Conservation (phyloP, 2,888 invertebrate genomes). For the Nasonia oneida region DNA sequence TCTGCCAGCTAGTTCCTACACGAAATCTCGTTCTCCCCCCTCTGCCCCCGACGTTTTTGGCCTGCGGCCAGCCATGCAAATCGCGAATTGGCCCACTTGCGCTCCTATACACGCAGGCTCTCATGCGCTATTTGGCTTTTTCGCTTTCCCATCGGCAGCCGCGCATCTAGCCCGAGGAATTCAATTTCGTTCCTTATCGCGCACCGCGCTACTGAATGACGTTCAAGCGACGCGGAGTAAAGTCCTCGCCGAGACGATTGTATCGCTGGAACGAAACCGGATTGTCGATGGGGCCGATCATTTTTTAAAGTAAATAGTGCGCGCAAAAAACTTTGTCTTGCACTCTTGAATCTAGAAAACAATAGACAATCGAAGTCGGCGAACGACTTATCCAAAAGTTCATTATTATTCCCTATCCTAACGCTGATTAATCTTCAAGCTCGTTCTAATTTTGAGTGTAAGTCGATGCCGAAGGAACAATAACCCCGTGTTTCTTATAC, state of each 20-base stretch:
- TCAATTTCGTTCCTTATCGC: constrained; percentile 3
- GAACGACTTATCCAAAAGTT: constrained; percentile 49
- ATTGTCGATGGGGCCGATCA: too few species aligned
- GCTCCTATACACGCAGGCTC: constrained; percentile 57
- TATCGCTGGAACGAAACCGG: too few species aligned
- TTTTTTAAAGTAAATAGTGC: too few species aligned
- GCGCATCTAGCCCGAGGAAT: neutral
- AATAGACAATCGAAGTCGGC: constrained; percentile 33
- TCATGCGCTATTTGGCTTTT: constrained; percentile 2
- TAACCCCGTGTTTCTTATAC: constrained; percentile 12
- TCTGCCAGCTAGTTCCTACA: constrained; percentile 51
- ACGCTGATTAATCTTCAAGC: constrained; percentile 53
- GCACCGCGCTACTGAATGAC: neutral
- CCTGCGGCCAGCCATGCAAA: constrained; percentile 57
- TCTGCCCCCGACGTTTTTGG: constrained; percentile 58
- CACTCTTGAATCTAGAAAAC: constrained; percentile 42
- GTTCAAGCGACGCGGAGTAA: neutral
- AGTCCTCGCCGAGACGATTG: neutral
- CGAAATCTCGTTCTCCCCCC: constrained; percentile 44
- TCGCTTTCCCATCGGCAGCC: neutral
- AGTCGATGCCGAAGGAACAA: constrained; percentile 35
- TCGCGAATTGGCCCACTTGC: constrained; percentile 63
- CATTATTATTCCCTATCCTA: constrained; percentile 54
- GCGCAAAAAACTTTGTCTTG: neutral
- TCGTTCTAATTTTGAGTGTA: constrained; percentile 30